A percentile compares a stretch with the other conserved stretches of the same genome.
These are phyloP conservation scores for Zaprionus bogoriensis DNA, from an alignment of 2,888 invertebrate genomes.

Conservation along the genomic window DNA sequence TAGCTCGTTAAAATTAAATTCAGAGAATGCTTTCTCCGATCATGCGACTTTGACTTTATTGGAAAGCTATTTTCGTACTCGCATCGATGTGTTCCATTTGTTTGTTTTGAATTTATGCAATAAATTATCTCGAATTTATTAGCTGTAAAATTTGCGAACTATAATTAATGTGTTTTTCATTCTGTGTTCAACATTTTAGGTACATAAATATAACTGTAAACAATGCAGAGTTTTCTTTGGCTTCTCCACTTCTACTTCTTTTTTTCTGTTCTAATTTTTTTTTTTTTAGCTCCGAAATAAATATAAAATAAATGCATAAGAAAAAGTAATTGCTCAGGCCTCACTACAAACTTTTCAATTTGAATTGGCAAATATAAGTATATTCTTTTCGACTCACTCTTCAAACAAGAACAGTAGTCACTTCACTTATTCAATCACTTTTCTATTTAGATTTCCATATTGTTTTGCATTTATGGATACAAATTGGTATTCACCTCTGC, in stretches of 20 bases:
- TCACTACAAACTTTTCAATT: too few relatives aligned
- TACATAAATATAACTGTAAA: too few relatives aligned
- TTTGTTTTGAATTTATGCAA: constrained; percentile 2
- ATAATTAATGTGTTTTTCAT: neutral
- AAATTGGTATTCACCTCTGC: neutral
- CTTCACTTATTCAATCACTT: neutral
- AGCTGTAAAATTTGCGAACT: neutral
- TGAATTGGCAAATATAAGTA: too few relatives aligned
- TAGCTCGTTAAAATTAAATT: constrained; percentile 50
- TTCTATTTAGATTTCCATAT: neutral
- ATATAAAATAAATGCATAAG: too few relatives aligned
- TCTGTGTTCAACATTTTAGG: neutral
- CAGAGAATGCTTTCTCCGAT: constrained; percentile 5
- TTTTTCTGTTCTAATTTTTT: too few relatives aligned
- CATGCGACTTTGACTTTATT: constrained; percentile 31
- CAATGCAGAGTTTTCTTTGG: too few relatives aligned
- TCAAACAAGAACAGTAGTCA: neutral
- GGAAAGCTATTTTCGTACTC: constrained; percentile 7
- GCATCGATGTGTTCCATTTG: neutral
- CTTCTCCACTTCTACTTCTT: too few relatives aligned
- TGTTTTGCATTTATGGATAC: neutral
- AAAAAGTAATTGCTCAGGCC: too few relatives aligned
- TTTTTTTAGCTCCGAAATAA: too few relatives aligned
- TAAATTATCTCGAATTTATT: constrained; percentile 15
- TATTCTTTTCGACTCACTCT: neutral